Base-by-base conservation (phyloP, 2,888 invertebrate species). In the Stegophylla sp. region DNA sequence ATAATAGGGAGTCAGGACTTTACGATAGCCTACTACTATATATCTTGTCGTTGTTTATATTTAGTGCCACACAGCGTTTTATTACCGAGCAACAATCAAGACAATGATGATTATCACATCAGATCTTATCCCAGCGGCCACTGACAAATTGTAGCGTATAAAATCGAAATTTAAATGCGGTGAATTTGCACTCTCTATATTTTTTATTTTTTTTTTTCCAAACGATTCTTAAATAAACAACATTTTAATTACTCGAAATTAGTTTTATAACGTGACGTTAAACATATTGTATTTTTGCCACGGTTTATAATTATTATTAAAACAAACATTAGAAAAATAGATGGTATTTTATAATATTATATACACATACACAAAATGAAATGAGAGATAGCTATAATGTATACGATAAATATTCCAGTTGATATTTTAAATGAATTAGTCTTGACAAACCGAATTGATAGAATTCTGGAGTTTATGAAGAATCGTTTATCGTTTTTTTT, bases 1-100 rank as follows among this genome's bases (percentile, higher is more conserved):
- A 7, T 34, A 34, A 34, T 34, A 34, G 43, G 43, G 20, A 48
- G 67, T 48, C 26, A 17, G 12, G 26, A 10, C n/a, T 15, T 72
- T 72, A 72, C 43, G 72, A 72, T 56, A 17, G 48, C 72, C 17
- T 71, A 34, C 34, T 34, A n/a, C n/a, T n/a, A n/a, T n/a, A n/a
- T n/a, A n/a, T 17, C 41, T 3, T 4, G 53, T 71, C 53, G 56
- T 41, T 53, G 56, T 56, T 71, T 71, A 56, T 71, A 56, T 56
- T 71, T 71, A 56, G 41, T 56, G 41, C 13, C 0, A 0, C 15
- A 15, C 1, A 7, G 56, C 56, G 72, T 72, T 72, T 72, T 72
- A 72, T 56, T 59, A 7, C 43, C 17, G 17, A 23, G 4, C 10
- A 9, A 15, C 20, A 17, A 59, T 59, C 41, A 26, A 59, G 56